A percentile compares a stretch with the other conserved stretches of the same genome.
These are phyloP conservation scores for Bothrops jararaca DNA, from an alignment of 2,113 vertebrate genomes.

Conservation along the genomic window DNA sequence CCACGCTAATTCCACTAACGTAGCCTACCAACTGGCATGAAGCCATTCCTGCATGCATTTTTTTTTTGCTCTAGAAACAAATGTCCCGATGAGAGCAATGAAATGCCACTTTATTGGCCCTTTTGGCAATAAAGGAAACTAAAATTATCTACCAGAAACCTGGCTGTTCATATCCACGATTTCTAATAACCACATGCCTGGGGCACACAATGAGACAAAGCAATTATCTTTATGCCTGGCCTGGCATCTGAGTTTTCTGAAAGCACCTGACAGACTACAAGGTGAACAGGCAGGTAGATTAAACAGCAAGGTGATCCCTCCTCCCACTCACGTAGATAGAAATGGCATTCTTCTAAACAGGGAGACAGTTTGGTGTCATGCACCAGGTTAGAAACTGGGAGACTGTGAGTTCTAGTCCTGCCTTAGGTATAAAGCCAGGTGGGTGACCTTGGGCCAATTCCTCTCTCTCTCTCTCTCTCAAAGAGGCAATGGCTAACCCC, in stretches of 20 bases:
- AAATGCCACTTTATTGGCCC: background rate
- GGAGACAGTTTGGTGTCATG: background rate
- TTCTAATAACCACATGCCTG: background rate
- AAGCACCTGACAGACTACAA: background rate
- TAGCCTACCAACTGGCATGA: background rate
- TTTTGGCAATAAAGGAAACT: background rate
- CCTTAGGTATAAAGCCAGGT: background rate
- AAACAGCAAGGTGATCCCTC: background rate
- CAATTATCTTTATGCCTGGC: background rate
- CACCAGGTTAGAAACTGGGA: background rate
- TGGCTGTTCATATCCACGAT: background rate
- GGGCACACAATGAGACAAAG: background rate
- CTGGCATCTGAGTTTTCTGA: background rate
- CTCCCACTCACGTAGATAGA: background rate
- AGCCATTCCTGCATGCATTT: background rate
- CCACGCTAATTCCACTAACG: background rate
- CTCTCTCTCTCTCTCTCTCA: background rate
- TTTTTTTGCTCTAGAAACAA: background rate
- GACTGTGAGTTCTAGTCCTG: background rate
- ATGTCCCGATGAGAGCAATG: background rate
- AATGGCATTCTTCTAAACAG: background rate
- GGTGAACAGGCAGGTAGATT: background rate
- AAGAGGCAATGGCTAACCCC: background rate
- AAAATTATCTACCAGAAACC: background rate
- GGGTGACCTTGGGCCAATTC: background rate